These are phyloP conservation scores for Patiria miniata DNA, from an alignment of 35 echinoderm and acorn worm genomes.

Conservation along the genomic window DNA sequence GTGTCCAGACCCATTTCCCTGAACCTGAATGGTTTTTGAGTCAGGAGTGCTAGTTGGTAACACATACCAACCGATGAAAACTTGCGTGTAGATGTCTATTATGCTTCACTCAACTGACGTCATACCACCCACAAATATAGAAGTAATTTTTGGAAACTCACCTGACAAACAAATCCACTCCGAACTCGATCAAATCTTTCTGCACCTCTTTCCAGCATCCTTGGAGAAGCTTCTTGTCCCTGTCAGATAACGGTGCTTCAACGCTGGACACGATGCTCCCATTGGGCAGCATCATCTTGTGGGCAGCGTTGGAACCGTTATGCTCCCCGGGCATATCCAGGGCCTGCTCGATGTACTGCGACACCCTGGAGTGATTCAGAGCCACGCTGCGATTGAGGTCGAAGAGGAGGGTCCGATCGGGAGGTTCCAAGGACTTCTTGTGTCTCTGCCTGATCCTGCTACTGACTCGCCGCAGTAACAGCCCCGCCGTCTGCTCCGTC, in stretches of 20 bases:
- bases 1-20: no score
- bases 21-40: no score
- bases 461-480: background rate
- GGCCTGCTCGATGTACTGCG: background rate
- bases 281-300: no score
- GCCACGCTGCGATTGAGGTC: background rate
- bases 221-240: constrained; percentile 48
- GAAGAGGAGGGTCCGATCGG: background rate
- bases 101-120: no score
- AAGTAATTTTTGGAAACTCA: constrained; percentile 9
- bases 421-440: background rate
- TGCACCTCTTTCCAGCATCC: constrained; percentile 37
- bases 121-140: no score
- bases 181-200: constrained; percentile 35
- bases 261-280: background rate
- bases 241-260: constrained; percentile 31
- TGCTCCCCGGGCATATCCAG: background rate
- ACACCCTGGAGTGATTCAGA: background rate
- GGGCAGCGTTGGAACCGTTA: background rate
- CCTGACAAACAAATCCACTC: constrained; percentile 55
- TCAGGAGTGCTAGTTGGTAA: no score
- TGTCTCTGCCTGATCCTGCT: constrained; percentile 13
- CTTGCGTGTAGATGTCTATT: no score
- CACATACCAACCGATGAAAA: no score
- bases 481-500: background rate